phyloP scores from a whole-genome alignment of 64 coral and sea anemone genomes.

The Stylophora pistillata region DNA sequence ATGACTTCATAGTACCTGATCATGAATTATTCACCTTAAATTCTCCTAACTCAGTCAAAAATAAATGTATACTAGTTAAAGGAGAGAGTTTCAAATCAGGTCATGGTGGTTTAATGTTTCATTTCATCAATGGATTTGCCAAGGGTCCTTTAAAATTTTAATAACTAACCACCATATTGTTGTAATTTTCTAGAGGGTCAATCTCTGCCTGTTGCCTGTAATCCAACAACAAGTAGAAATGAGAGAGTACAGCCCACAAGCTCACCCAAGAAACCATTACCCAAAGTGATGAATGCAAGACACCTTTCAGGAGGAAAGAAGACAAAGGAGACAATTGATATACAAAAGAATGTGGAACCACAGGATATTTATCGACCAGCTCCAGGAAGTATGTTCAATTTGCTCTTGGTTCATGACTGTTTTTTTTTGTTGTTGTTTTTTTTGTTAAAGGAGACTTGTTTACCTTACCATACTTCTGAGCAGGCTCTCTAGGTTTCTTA shows the following conservation, averaged over 20 bases:
- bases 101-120: no score
- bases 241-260: slow-evolving; percentile 11
- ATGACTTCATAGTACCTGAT: no score
- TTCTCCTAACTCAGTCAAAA: no score
- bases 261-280: slow-evolving; percentile 54
- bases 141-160: neutral
- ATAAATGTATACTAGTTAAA: no score
- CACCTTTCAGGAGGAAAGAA: slow-evolving; percentile 86
- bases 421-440: neutral
- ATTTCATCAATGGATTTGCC: no score
- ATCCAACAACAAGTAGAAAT: slow-evolving; percentile 79
- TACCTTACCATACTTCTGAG: no score
- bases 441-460: neutral
- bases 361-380: slow-evolving; percentile 69
- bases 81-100: no score
- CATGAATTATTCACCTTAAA: no score
- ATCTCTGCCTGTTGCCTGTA: slow-evolving; percentile 64
- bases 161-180: neutral
- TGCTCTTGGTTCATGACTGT: neutral
- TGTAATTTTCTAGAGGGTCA: slow-evolving; percentile 50
- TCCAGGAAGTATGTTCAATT: slow-evolving; percentile 79
- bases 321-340: slow-evolving; percentile 80
- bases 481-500: no score
- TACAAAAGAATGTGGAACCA: slow-evolving; percentile 28
- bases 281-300: slow-evolving; percentile 77